A percentile compares a stretch with the other conserved stretches of the same genome.
Conservation (phyloP, 2,888 invertebrate genomes). For the Mythimna loreyi region DNA sequence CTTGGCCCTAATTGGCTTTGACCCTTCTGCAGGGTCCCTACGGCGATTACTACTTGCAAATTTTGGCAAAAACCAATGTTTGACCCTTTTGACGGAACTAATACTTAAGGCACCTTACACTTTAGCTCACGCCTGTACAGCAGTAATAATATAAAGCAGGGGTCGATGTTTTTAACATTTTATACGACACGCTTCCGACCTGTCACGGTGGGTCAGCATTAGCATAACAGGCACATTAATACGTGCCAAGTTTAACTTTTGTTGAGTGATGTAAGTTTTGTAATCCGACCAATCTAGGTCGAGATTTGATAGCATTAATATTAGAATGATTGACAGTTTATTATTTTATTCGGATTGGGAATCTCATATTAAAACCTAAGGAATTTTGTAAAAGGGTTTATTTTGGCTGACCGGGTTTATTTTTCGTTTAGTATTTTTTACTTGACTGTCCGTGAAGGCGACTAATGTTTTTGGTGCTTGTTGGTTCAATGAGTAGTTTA, state of each 20-base stretch:
- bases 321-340: constrained; percentile 33
- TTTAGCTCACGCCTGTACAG: constrained; percentile 21
- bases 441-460: not conserved
- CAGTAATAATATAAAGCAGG: constrained; percentile 23
- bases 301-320: constrained; percentile 42
- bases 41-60: no score
- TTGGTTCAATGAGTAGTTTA: not conserved
- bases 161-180: constrained; percentile 46
- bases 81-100: not conserved
- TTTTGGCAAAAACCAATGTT: not conserved
- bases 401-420: not conserved
- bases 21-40: no score
- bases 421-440: not conserved
- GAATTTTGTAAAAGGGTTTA: not conserved
- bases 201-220: constrained; percentile 66
- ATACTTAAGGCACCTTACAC: not conserved
- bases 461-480: not conserved
- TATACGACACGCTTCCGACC: constrained; percentile 54
- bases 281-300: constrained; percentile 45
- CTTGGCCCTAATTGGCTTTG: no score
- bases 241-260: constrained; percentile 66
- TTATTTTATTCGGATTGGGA: constrained; percentile 25
- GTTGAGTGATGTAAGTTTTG: constrained; percentile 42
- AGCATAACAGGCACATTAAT: constrained; percentile 77
- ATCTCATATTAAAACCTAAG: not conserved